Evolutionary conservation across 2,797 vertebrate genomes (phyloP), one percentile per base, ranked within the genome.

Genomic region (Spondyliosoma cantharus): DNA sequence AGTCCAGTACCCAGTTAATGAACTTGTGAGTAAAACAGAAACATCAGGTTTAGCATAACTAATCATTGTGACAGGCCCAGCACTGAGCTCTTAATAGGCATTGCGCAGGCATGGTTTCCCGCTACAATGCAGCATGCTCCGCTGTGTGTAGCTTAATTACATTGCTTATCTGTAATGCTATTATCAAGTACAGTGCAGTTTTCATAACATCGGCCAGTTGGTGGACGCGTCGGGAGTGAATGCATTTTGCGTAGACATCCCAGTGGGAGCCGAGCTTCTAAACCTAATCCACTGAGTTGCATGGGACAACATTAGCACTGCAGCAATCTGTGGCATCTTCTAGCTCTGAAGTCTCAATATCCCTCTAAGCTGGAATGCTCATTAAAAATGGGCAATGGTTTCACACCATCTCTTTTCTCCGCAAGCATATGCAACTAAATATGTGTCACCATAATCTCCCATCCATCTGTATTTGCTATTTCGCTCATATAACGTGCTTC

Each of bases 111-210:
- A 73, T 80, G 74, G 45, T 79, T 69, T 73, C 22, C 67, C 67
- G 56, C 79, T 37, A 80, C 78, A 90, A 80, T 84, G 62, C 78
- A 62, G 76, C 68, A n/a, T 17, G 48, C 64, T 54, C 71, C 62
- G 60, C 76, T 88, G 69, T 87, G 78, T 87, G 81, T 71, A 80
- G 80, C 84, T 84, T 87, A 90, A 91, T 93, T 89, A 85, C 86
- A 75, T 78, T 84, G 81, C 83, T 92, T 88, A 92, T 91, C 90
- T 82, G 60, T 86, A 85, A 84, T 75, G 49, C 84, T 66, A 82
- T 87, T 83, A 91, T 90, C 84, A 90, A 80, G 68, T 71, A 74
- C 59, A 77, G 75, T 63, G 60, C 82, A 59, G 74, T 88, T 87
- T 91, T 81, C 58, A 66, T 85, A 87, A 84, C 65, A 87, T 86